A percentile compares a stretch with the other conserved stretches of the same genome.
Evolutionary conservation across 2,797 vertebrate species (phyloP).

Genomic region (Carapus acus): DNA sequence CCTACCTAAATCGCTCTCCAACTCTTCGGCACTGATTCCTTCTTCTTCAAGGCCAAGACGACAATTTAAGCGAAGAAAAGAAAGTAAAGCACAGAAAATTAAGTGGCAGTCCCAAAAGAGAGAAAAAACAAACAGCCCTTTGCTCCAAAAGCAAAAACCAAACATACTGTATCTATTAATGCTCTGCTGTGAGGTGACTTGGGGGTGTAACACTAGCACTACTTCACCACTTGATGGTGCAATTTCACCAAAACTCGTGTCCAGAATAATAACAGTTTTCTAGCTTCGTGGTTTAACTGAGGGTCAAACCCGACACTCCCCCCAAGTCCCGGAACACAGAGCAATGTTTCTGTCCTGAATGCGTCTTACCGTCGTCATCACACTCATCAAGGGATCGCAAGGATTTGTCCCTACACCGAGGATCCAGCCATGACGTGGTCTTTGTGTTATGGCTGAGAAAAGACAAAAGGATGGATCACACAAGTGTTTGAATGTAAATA

Average conservation of each 20-base stretch:
- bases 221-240: slow-evolving; percentile 65
- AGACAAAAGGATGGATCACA: too few relatives aligned
- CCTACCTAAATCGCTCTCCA: slow-evolving; percentile 94
- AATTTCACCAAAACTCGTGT: slow-evolving; percentile 46
- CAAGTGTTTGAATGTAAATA: too few relatives aligned
- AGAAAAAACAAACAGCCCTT: slow-evolving; percentile 51
- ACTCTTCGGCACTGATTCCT: slow-evolving; percentile 96
- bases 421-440: slow-evolving; percentile 98
- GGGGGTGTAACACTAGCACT: slow-evolving; percentile 11
- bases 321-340: too few relatives aligned
- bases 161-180: slow-evolving; percentile 3
- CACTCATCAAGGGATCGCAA: slow-evolving; percentile 95
- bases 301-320: too few relatives aligned
- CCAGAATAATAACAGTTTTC: too few relatives aligned
- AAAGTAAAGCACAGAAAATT: slow-evolving; percentile 63
- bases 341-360: neutral
- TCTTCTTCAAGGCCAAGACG: slow-evolving; percentile 94
- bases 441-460: slow-evolving; percentile 96
- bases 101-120: slow-evolving; percentile 31
- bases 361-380: slow-evolving; percentile 97
- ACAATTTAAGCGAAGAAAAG: slow-evolving; percentile 80
- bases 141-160: slow-evolving; percentile 36
- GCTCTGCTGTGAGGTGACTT: neutral
- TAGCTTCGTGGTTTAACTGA: too few relatives aligned
- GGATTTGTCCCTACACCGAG: slow-evolving; percentile 93